Percentiles rank a stretch among this genome's conserved stretches.
These are phyloP conservation scores for Drosophila punjabiensis DNA, from an alignment of 1,140 invertebrate species.

Conservation along the genomic window DNA sequence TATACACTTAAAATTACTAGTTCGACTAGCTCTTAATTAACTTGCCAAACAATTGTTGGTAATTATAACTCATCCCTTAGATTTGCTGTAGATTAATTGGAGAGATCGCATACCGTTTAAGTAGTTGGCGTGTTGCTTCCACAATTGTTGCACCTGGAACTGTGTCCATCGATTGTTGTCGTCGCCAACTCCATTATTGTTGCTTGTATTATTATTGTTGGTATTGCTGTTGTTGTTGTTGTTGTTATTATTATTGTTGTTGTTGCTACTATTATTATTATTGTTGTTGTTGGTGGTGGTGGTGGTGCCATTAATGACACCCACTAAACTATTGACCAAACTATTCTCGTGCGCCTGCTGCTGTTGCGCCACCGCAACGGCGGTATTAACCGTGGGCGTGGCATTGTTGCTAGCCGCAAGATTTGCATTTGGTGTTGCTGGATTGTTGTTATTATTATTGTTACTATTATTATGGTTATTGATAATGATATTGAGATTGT, in stretches of 20 bases:
- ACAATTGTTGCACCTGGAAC: slow-evolving; percentile 85
- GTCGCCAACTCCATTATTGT: slow-evolving; percentile 48
- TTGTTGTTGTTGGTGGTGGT: slow-evolving; percentile 34
- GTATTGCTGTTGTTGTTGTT: slow-evolving; percentile 34
- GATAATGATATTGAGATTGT: slow-evolving; percentile 74
- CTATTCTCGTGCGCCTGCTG: slow-evolving; percentile 76
- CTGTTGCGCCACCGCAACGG: slow-evolving; percentile 60
- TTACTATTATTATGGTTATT: slow-evolving; percentile 70
- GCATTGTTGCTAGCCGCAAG: slow-evolving; percentile 51
- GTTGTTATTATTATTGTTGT: slow-evolving; percentile 54
- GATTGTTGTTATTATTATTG: slow-evolving; percentile 76
- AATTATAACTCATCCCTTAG: background rate
- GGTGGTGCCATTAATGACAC: slow-evolving; percentile 66
- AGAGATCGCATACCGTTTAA: slow-evolving; percentile 78
- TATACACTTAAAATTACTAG: background rate
- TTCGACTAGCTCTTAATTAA: background rate
- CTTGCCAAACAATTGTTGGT: background rate
- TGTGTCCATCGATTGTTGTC: slow-evolving; percentile 85
- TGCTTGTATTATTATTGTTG: slow-evolving; percentile 48
- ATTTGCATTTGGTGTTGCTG: slow-evolving; percentile 82
- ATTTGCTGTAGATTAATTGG: background rate
- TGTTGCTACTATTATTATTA: slow-evolving; percentile 52
- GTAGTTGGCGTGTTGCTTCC: slow-evolving; percentile 85
- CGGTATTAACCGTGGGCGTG: slow-evolving; percentile 65
- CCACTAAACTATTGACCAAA: slow-evolving; percentile 78